Evolutionary conservation across 2,113 vertebrate genomes (phyloP).

Genomic region (Pholis gunnellus): DNA sequence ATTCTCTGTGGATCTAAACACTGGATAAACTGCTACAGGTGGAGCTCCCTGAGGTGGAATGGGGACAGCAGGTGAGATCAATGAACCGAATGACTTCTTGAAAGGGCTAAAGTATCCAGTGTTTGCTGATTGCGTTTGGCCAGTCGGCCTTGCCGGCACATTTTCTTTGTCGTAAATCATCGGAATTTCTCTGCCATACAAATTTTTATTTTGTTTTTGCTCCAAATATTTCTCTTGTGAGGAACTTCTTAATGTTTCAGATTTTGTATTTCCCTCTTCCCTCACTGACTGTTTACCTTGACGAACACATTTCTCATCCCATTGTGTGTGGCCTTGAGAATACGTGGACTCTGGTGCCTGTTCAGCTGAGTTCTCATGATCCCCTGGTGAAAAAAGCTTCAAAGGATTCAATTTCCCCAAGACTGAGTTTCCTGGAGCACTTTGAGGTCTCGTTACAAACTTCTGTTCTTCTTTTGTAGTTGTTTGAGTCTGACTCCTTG

Average conservation of each 20-base stretch:
- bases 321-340: constrained; percentile 39
- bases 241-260: constrained; percentile 33
- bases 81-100: constrained; percentile 89
- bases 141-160: constrained; percentile 18
- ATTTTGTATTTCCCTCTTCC: constrained; percentile 1
- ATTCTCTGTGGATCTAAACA: constrained; percentile 82
- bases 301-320: constrained; percentile 23
- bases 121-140: constrained; percentile 56
- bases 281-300: constrained; percentile 5
- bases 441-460: constrained; percentile 68
- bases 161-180: constrained; percentile 31
- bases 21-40: constrained; percentile 77
- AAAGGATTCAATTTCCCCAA: constrained; percentile 87
- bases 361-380: constrained; percentile 44
- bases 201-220: constrained; percentile 40
- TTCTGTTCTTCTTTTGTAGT: constrained; percentile 50
- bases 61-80: constrained; percentile 82
- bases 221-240: constrained; percentile 41
- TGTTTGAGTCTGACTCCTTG: constrained; percentile 28
- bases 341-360: constrained; percentile 22
- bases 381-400: constrained; percentile 69
- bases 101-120: constrained; percentile 89
- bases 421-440: constrained; percentile 81
- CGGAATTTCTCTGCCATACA: constrained; percentile 36
- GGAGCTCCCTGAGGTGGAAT: constrained; percentile 70